A percentile compares a stretch with the other conserved stretches of the same genome.
phyloP scores from a whole-genome alignment of 2,888 invertebrate genomes.

The Dolomedes plantarius region DNA sequence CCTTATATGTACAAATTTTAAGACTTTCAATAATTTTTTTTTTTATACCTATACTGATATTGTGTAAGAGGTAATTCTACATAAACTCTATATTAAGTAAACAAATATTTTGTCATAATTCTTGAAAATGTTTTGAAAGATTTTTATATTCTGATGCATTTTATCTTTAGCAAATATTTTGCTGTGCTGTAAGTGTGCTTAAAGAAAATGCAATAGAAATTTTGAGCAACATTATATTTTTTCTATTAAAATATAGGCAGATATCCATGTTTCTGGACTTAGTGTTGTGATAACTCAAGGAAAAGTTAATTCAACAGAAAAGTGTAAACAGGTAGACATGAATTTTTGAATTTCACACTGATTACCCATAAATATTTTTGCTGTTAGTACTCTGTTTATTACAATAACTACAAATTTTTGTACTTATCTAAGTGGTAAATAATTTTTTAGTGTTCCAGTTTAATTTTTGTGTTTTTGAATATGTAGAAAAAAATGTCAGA shows the following conservation, averaged over 20 bases:
- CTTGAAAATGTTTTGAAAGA: too few species aligned
- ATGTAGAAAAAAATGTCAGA: too few species aligned
- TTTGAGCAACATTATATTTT: not conserved
- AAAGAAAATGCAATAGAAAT: not conserved
- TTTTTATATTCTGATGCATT: too few species aligned
- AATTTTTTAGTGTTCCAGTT: not conserved
- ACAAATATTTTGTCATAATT: too few species aligned
- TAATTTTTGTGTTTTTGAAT: not conserved
- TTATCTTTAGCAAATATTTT: not conserved
- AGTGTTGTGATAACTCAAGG: slow-evolving; percentile 67
- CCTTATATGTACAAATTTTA: too few species aligned
- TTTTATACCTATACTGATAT: too few species aligned
- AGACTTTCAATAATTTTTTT: too few species aligned
- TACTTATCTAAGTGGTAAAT: not conserved
- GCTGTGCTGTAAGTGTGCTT: not conserved
- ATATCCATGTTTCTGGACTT: slow-evolving; percentile 68
- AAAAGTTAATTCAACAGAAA: slow-evolving; percentile 67
- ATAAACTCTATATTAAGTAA: too few species aligned
- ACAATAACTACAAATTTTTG: not conserved
- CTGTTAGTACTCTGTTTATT: not conserved
- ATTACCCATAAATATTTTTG: not conserved
- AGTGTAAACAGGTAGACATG: slow-evolving; percentile 65
- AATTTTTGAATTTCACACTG: not conserved
- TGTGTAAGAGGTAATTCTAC: too few species aligned
- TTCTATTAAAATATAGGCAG: slow-evolving; percentile 62